Evolutionary conservation across 2,888 invertebrate genomes (phyloP).

Genomic region (Tanytarsus gracilentus): DNA sequence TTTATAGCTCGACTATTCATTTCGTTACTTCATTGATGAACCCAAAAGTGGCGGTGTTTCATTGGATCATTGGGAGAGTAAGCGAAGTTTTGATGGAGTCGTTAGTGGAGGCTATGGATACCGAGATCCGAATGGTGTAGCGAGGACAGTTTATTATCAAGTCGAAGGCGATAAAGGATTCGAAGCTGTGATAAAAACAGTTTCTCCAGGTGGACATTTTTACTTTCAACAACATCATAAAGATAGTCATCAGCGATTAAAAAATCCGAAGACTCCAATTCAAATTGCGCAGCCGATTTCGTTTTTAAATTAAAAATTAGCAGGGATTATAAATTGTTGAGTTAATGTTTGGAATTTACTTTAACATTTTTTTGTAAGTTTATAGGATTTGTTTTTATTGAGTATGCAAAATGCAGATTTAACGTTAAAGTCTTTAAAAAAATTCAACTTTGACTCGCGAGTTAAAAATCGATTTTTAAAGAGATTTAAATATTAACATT

Average conservation of each 20-base stretch:
- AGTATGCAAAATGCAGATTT: no score
- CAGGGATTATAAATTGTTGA: no score
- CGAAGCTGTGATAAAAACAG: conserved; percentile 36
- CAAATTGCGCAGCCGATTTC: not conserved
- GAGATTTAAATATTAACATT: no score
- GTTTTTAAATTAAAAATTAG: no score
- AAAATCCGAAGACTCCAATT: not conserved
- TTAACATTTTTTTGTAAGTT: no score
- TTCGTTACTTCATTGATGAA: conserved; percentile 38
- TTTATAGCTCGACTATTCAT: conserved; percentile 38
- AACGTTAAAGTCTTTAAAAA: no score
- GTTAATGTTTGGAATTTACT: no score
- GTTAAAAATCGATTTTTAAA: no score
- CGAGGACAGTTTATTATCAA: conserved; percentile 38
- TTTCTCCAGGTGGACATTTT: not conserved
- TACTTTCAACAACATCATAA: conserved; percentile 7
- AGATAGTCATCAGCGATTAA: not conserved
- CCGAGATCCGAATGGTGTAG: conserved; percentile 38
- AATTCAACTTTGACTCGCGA: no score
- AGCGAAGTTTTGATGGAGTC: conserved; percentile 35
- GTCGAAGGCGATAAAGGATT: conserved; percentile 37
- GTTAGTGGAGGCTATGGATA: conserved; percentile 38
- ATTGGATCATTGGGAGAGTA: conserved; percentile 37
- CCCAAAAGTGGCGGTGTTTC: conserved; percentile 32
- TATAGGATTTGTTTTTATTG: no score